These are phyloP conservation scores for Spilogale gracilis DNA, from an alignment of 2,113 vertebrate genomes.

Conservation along the genomic window DNA sequence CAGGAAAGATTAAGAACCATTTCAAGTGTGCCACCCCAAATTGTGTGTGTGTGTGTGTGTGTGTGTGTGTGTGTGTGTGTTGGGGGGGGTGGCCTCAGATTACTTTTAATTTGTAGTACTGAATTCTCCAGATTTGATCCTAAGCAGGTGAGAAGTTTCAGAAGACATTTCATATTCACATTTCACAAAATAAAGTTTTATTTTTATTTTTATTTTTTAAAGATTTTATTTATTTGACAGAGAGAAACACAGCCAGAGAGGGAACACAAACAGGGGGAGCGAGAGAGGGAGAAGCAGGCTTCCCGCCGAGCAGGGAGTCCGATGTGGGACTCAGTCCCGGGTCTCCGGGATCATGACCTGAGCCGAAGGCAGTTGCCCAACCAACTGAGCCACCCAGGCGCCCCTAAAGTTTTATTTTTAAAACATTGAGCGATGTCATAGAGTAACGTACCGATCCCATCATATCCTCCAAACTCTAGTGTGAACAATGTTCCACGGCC, in stretches of 20 bases:
- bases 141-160: not conserved
- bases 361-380: too few species aligned
- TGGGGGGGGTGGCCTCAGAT: not conserved
- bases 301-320: too few species aligned
- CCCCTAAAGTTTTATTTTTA: not conserved
- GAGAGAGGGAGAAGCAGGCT: too few species aligned
- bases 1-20: not conserved
- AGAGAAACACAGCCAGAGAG: too few species aligned
- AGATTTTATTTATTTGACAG: too few species aligned
- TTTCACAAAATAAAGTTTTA: not conserved
- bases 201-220: too few species aligned
- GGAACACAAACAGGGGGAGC: too few species aligned
- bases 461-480: constrained; percentile 15
- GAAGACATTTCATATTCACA: constrained; percentile 29
- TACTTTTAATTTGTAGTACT: not conserved
- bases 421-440: constrained; percentile 8
- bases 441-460: constrained; percentile 12
- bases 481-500: not conserved
- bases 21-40: not conserved
- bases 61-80: not conserved
- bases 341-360: too few species aligned
- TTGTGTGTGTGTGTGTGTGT: not conserved
- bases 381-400: too few species aligned
- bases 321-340: too few species aligned
- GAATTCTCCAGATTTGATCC: constrained; percentile 16